These are phyloP conservation scores for Prunella strophiata DNA, from an alignment of 2,797 vertebrate genomes.

Conservation along the genomic window DNA sequence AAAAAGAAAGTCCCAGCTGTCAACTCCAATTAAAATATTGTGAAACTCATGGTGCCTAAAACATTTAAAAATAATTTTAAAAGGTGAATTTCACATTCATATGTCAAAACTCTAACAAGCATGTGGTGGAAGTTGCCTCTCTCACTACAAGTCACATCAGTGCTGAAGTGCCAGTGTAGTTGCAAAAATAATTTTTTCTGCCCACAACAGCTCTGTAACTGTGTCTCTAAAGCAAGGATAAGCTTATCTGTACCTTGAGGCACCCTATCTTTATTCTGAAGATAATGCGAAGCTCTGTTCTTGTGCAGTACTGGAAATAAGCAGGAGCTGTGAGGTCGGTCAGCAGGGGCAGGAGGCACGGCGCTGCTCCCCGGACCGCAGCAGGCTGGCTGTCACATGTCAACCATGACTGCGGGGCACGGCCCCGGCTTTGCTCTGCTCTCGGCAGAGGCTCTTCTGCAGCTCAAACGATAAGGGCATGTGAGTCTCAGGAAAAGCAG, in stretches of 20 bases:
- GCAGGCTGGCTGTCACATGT: not conserved
- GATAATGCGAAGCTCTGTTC: not conserved
- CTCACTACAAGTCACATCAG: not conserved
- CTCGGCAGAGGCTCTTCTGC: not conserved
- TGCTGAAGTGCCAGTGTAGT: not conserved
- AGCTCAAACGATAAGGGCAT: not conserved
- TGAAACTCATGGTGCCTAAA: not conserved
- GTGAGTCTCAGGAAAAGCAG: not conserved
- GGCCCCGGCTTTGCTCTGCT: not conserved
- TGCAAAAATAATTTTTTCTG: not conserved
- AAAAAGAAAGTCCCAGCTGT: not conserved
- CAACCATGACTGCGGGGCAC: not conserved
- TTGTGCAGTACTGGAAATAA: not conserved
- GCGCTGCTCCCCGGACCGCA: not conserved
- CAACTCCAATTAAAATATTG: not conserved
- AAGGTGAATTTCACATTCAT: not conserved
- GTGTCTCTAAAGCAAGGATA: not conserved
- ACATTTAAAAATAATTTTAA: not conserved
- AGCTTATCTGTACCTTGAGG: not conserved
- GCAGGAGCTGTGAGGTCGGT: not conserved
- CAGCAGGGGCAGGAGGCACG: not conserved
- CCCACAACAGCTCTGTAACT: not conserved
- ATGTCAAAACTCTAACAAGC: not conserved
- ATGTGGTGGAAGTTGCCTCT: rapidly evolving
- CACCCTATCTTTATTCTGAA: not conserved